Percentiles rank a stretch among this genome's conserved stretches.
phyloP scores from a whole-genome alignment of 2,797 vertebrate genomes.

The Tragopan temminckii region DNA sequence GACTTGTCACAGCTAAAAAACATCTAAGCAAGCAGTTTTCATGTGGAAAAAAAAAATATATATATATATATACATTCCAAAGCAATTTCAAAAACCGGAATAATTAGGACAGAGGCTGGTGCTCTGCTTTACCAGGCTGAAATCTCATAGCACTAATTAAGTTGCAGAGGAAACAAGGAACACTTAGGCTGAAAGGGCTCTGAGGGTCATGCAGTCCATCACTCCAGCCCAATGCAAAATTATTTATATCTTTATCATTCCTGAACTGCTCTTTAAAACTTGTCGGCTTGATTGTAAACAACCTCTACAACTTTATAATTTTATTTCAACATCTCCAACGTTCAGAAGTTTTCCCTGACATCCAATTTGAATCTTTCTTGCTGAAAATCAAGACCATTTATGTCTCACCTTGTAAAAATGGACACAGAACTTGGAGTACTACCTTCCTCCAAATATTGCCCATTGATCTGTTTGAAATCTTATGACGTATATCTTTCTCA shows the following conservation, averaged over 20 bases:
- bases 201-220: neutral
- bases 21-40: neutral
- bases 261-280: neutral
- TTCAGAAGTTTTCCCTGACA: neutral
- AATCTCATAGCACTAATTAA: neutral
- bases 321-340: neutral
- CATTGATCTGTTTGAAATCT: neutral
- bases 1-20: slow-evolving; percentile 18
- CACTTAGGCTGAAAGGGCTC: neutral
- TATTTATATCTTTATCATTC: neutral
- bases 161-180: neutral
- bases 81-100: neutral
- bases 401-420: neutral
- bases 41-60: neutral
- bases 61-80: neutral
- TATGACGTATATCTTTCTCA: neutral
- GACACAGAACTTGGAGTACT: neutral
- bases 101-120: neutral
- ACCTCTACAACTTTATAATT: neutral
- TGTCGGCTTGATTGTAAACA: neutral
- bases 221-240: neutral
- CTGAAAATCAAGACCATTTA: neutral
- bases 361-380: neutral
- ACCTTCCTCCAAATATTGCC: neutral
- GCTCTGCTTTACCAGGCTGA: neutral